These are phyloP conservation scores for Ethmia dodecea DNA, from an alignment of 2,888 invertebrate species.

Conservation along the genomic window DNA sequence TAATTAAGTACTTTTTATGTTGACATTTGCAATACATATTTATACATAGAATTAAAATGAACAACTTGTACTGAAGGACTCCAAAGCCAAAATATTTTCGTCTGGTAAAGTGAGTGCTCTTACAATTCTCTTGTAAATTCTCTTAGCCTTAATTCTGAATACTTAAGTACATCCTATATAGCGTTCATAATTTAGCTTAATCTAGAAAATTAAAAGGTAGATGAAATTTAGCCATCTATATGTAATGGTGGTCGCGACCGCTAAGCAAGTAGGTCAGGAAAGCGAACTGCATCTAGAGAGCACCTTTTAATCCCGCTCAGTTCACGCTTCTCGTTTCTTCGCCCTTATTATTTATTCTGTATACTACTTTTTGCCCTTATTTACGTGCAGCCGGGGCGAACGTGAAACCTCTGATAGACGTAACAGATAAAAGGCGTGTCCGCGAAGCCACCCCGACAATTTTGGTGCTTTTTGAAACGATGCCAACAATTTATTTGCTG, in stretches of 20 bases:
- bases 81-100: no score
- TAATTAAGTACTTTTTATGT: no score
- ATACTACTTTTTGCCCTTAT: constrained; percentile 49
- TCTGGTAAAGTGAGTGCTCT: no score
- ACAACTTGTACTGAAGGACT: no score
- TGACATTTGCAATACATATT: no score
- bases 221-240: constrained; percentile 14
- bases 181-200: no score
- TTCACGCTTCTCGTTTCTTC: constrained; percentile 33
- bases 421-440: constrained; percentile 74
- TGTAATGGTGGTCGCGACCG: constrained; percentile 35
- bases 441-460: constrained; percentile 52
- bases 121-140: no score
- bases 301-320: constrained; percentile 38
- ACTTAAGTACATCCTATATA: no score
- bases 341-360: constrained; percentile 45
- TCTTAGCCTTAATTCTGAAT: no score
- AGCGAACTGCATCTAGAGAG: constrained; percentile 33
- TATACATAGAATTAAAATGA: no score
- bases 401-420: constrained; percentile 55
- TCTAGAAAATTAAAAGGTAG: no score
- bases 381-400: constrained; percentile 47
- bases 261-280: constrained; percentile 24
- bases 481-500: constrained; percentile 68
- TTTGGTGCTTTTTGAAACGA: constrained; percentile 67